Conservation (phyloP, 2,797 vertebrate species). For the Crax fasciolata region DNA sequence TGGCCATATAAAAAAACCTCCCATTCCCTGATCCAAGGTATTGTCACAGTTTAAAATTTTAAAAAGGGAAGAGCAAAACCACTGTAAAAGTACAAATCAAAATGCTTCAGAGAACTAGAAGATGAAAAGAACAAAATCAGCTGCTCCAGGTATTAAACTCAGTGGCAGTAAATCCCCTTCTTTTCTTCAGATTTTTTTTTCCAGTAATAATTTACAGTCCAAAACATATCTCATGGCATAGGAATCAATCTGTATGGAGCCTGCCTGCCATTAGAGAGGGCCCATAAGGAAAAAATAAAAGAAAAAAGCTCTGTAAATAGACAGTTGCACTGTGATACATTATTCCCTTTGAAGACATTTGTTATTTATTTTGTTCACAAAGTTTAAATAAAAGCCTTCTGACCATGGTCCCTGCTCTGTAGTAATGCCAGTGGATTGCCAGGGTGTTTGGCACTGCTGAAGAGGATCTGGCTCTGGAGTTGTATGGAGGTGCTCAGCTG, state of each 20-base stretch:
- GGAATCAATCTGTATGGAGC: conserved; percentile 39
- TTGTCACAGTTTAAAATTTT: neutral
- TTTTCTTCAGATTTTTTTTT: conserved; percentile 8
- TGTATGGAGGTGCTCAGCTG: neutral
- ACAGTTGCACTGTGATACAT: neutral
- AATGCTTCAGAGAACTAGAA: neutral
- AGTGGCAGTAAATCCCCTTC: neutral
- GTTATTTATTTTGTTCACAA: neutral
- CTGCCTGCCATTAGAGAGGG: neutral
- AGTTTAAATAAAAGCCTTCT: neutral
- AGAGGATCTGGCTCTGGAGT: neutral
- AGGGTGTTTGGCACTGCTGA: neutral
- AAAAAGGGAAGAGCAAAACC: neutral
- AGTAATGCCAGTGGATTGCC: neutral
- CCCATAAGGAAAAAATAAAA: neutral
- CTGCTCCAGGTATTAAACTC: neutral
- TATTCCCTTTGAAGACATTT: neutral
- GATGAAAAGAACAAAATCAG: neutral
- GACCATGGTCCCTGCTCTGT: neutral
- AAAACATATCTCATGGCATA: neutral
- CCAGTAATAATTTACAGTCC: conserved; percentile 39
- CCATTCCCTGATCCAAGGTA: neutral
- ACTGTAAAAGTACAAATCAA: neutral
- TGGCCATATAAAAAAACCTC: neutral
- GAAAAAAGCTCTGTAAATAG: neutral